Base-by-base conservation (phyloP, 2,113 vertebrate species). In the Macaca nemestrina region DNA sequence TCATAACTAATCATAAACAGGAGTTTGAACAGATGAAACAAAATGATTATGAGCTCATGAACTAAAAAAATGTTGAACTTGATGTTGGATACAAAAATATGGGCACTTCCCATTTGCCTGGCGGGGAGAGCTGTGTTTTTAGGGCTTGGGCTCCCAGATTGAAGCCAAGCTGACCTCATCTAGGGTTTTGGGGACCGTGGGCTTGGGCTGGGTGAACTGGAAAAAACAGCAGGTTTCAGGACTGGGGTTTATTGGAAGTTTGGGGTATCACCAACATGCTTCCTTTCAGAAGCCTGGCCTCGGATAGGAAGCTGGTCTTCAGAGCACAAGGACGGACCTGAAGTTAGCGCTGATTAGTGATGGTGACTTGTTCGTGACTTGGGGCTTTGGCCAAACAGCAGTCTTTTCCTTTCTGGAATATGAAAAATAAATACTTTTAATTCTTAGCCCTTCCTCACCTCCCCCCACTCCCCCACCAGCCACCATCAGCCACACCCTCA, bases 251-350 rank as follows among this genome's bases (percentile, higher is more conserved):
- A 6, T 10, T 5, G 22, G 82, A 50, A 38, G 52, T 9, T 38
- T 1, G 2, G 59, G 16, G 2, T 55, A 16, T 8, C 6, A 57
- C 50, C 10, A 14, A 8, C 30, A 6, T 10, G 32, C 6, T 35
- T 50, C 6, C 32, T 52, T 30, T n/a, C 17, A 40, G 59, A 14
- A 8, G 48, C 7, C 25, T 22, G 72, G 17, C 13, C 18, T 80
- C 8, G 4, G 17, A 1, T 40, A 11, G 1, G n/a, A 40, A 43
- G 72, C 52, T 73, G 79, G 55, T 13, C 3, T 22, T 64, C 23
- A 8, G 55, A 32, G 57, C 13, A 8, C 0, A 1, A 1, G 17
- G 32, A 2, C 3, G 23, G 7, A 25, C 22, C 7, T 0, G 0
- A 45, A 32, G 13, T 80, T 48, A 30, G 35, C 18, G 70, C 17